Conservation (phyloP, 2,113 vertebrate species). For the Glaucomys volans region DNA sequence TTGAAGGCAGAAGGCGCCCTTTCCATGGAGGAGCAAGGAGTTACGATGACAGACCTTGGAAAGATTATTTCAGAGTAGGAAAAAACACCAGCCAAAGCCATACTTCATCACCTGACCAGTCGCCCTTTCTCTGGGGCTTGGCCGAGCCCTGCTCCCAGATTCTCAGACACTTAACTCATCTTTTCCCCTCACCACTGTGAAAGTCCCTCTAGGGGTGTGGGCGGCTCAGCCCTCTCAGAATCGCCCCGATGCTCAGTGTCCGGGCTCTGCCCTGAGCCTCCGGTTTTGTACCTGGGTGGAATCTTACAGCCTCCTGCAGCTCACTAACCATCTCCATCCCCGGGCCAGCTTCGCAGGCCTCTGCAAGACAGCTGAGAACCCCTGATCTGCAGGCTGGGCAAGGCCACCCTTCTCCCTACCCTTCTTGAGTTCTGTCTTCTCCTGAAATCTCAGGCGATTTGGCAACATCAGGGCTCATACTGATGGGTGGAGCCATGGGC, state of each 20-base stretch:
- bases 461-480: neutral
- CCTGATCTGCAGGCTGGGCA: neutral
- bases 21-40: neutral
- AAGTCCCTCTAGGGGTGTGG: neutral
- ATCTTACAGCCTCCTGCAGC: neutral
- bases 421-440: neutral
- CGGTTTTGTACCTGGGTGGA: neutral
- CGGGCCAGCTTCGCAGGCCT: neutral
- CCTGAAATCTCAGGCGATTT: neutral
- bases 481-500: neutral
- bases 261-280: neutral
- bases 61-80: conserved; percentile 15
- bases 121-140: neutral
- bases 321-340: neutral
- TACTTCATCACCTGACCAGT: conserved; percentile 37
- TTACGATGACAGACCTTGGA: neutral
- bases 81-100: neutral
- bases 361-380: neutral
- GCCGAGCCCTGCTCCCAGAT: conserved; percentile 1
- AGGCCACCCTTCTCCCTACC: neutral
- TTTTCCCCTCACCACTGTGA: neutral
- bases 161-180: conserved; percentile 65
- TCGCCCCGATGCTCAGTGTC: neutral
- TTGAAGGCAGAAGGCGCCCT: neutral
- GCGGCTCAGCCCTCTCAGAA: neutral